Evolutionary conservation across 2,888 invertebrate genomes (phyloP), one percentile per base, ranked within the genome.

Genomic region (Drosophila borborema): DNA sequence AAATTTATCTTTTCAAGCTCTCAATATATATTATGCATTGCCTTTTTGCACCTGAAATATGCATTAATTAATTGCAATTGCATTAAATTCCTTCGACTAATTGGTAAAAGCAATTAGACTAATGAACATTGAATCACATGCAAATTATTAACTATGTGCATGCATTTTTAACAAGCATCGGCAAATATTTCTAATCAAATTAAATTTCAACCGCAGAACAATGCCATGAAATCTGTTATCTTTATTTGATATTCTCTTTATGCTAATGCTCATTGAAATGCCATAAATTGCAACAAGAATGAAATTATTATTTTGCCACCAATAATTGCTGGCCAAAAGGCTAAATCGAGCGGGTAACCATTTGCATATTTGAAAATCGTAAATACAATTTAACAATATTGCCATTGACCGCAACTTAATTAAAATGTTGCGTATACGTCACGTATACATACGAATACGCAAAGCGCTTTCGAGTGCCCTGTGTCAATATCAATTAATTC

Each of bases 361-460:
- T 78, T 63, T 79, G 80, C 78, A 86, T 85, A 78, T 88, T 81
- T 81, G 58, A 63, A 87, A 80, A 75, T 72, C 80, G 81, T 76
- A 84, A 91, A 81, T 79, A 73, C 77, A 78, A 88, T 81, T 81
- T 72, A 40, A 56, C 60, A 58, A 43, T 80, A 64, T 64, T 71
- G 61, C 45, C 58, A 69, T 53, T 64, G 72, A 80, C 87, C 89
- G 64, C 91, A 89, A 87, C 82, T 86, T 86, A 90, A 91, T 90
- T 91, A 87, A 90, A 87, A 81, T 86, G 75, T 77, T 85, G 71
- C 75, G 72, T 72, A 81, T 74, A 80, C 78, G 77, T 70, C 70
- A 77, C 74, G 64, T 61, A 34, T 28, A 6, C 28, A 74, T 31
- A 28, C n/a, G n/a, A n/a, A n/a, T 5, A 28, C 28, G 28, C 66